phyloP scores from a whole-genome alignment of 35 echinoderm and acorn worm genomes.

The Ophioderma brevispina region DNA sequence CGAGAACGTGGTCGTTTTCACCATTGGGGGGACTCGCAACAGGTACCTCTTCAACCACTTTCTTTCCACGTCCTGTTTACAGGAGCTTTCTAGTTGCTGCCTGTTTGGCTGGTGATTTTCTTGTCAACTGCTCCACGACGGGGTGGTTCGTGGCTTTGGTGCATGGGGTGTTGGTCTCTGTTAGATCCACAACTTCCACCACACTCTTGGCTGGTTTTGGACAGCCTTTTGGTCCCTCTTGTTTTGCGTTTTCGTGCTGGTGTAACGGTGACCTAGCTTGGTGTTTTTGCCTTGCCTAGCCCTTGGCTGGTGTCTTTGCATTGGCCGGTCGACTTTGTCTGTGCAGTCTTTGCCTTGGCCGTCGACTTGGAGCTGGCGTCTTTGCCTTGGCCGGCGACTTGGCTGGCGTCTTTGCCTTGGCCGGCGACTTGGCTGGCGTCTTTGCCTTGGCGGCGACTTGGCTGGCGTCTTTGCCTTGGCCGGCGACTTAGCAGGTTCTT shows the following conservation, averaged over 20 bases:
- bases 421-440: too few relatives aligned
- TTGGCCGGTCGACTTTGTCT: neutral
- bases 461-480: neutral
- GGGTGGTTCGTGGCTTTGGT: neutral
- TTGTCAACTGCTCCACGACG: constrained; percentile 9
- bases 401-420: neutral
- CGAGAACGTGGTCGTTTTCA: neutral
- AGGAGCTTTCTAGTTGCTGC: neutral
- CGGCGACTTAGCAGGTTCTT: neutral
- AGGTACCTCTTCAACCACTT: neutral
- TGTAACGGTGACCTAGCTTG: too few relatives aligned
- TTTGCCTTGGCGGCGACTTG: too few relatives aligned
- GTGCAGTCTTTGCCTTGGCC: constrained; percentile 3
- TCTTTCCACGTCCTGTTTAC: neutral
- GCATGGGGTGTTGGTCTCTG: neutral
- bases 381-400: too few relatives aligned
- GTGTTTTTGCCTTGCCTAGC: neutral
- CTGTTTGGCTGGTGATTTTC: constrained; percentile 20
- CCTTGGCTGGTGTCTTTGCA: constrained; percentile 24
- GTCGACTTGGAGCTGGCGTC: too few relatives aligned
- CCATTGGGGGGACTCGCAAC: neutral
- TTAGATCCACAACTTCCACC: neutral
- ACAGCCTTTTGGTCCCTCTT: neutral
- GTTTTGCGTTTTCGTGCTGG: neutral
- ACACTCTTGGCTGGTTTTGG: neutral